Conservation (phyloP, 2,888 invertebrate species). For the Diploptera punctata region DNA sequence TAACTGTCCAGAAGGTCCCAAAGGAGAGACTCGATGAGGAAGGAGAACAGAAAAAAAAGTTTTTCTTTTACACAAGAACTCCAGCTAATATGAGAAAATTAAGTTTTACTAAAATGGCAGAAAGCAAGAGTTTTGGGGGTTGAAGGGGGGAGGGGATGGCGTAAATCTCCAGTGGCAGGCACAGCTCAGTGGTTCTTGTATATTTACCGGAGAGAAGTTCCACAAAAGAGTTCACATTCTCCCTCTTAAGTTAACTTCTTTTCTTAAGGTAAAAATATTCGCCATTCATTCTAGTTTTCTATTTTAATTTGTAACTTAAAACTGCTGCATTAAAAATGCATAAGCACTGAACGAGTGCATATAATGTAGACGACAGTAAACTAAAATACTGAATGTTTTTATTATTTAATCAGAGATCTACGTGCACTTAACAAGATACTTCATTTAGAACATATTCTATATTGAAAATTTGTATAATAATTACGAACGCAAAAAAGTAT, state of each 20-base stretch:
- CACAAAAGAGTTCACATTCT: conserved; percentile 34
- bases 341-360: too few relatives aligned
- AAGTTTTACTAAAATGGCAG: conserved; percentile 51
- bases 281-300: neutral
- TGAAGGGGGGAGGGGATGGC: neutral
- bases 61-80: conserved; percentile 39
- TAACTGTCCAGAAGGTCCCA: conserved; percentile 50
- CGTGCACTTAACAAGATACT: too few relatives aligned
- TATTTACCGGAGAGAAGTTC: conserved; percentile 34
- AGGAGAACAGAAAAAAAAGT: conserved; percentile 32
- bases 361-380: too few relatives aligned
- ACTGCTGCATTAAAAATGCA: too few relatives aligned
- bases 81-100: conserved; percentile 52
- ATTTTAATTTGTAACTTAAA: neutral
- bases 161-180: conserved; percentile 22
- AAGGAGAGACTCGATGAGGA: conserved; percentile 43
- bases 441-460: too few relatives aligned
- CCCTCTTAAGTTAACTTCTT: neutral
- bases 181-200: conserved; percentile 7
- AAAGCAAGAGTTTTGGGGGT: conserved; percentile 38
- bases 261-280: conserved; percentile 15
- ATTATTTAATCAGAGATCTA: too few relatives aligned
- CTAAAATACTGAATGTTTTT: too few relatives aligned
- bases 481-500: too few relatives aligned
- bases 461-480: too few relatives aligned